Evolutionary conservation across 2,888 invertebrate species (phyloP), one percentile per base, ranked within the genome.

Genomic region (Eudasyphora cyanicolor): DNA sequence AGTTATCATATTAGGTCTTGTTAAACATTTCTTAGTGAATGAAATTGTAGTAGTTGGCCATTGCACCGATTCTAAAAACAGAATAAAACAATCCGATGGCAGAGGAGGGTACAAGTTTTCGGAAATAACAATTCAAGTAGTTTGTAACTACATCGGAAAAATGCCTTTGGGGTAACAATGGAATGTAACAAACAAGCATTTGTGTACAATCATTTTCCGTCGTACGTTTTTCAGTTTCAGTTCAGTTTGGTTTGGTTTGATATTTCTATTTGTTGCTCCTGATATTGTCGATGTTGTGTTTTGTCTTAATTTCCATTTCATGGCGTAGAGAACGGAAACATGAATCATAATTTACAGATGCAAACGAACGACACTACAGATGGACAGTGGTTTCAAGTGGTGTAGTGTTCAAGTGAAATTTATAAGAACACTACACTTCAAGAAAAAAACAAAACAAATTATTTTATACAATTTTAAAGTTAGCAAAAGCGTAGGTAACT

Each of bases 341-440:
- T 67, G 42, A 38, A 67, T 67, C 67, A 67, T 67, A 67, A 42
- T 67, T 67, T 67, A 42, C 67, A 42, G n/a, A 67, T 67, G 38
- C 67, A 67, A 67, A 64, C 35, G 35, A 38, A 64, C 19, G 35
- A 38, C 32, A 1, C 2, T 17, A 35, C 27, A 2, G 1, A 35
- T 0, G 38, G 7, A 64, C 60, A 60, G 27, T 54, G 54, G 54
- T 21, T 21, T 32, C n/a, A n/a, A n/a, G n/a, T n/a, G n/a, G n/a
- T n/a, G n/a, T n/a, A n/a, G n/a, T n/a, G n/a, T n/a, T n/a, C n/a
- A n/a, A n/a, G n/a, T n/a, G n/a, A n/a, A n/a, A n/a, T n/a, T n/a
- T n/a, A n/a, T n/a, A n/a, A n/a, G n/a, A n/a, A n/a, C n/a, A n/a
- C n/a, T n/a, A n/a, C n/a, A n/a, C n/a, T n/a, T n/a, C n/a, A n/a